phyloP scores from a whole-genome alignment of 2,888 invertebrate species.

The Oscheius myriophilus region DNA sequence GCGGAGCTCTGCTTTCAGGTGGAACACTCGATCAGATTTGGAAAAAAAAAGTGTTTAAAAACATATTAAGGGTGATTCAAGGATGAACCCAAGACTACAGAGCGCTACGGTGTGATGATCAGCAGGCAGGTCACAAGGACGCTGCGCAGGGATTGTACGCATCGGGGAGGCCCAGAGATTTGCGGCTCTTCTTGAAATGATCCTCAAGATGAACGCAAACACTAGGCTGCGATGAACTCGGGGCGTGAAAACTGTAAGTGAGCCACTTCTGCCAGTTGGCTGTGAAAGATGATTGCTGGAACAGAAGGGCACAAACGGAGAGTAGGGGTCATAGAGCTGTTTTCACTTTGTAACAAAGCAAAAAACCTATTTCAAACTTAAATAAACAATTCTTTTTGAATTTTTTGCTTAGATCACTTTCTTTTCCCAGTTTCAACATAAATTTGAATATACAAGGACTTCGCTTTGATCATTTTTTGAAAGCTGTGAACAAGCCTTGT shows the following conservation, averaged over 20 bases:
- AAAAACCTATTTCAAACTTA: too few species aligned
- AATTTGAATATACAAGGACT: too few species aligned
- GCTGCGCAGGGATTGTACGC: constrained; percentile 18
- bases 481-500: too few species aligned
- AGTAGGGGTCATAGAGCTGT: too few species aligned
- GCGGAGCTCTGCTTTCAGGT: constrained; percentile 20
- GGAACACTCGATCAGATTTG: not conserved
- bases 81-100: constrained; percentile 6
- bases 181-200: constrained; percentile 31
- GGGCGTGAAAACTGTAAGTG: constrained; percentile 32
- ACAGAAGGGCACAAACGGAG: too few species aligned
- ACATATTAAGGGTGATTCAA: too few species aligned
- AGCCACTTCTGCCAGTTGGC: constrained; percentile 17
- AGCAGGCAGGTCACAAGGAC: constrained; percentile 27
- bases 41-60: not conserved
- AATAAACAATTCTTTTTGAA: too few species aligned
- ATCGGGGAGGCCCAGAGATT: constrained; percentile 29
- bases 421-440: too few species aligned
- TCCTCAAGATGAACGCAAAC: constrained; percentile 29
- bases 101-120: constrained; percentile 20
- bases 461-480: too few species aligned
- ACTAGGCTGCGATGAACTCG: constrained; percentile 21
- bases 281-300: too few species aligned
- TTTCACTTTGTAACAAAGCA: too few species aligned
- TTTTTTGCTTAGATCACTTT: too few species aligned